These are phyloP conservation scores for Centropristis striata DNA, from an alignment of 2,113 vertebrate species.

Conservation along the genomic window DNA sequence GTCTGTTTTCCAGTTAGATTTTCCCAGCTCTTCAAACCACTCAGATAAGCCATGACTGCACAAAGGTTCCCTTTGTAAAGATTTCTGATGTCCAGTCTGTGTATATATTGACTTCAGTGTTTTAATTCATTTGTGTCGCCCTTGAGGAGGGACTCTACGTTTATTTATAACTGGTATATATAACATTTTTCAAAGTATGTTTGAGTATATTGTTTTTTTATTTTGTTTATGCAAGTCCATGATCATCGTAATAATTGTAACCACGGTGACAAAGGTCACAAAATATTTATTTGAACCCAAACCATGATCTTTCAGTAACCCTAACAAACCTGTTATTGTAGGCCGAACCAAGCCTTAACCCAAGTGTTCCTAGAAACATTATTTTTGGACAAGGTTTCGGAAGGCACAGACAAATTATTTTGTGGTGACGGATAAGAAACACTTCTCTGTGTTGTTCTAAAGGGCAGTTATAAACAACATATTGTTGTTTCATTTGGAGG, in stretches of 20 bases:
- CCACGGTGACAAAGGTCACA: too few species aligned
- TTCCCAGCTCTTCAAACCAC: neutral
- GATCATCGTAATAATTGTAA: too few species aligned
- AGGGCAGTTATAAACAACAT: neutral
- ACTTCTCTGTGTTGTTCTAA: neutral
- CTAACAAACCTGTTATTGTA: neutral
- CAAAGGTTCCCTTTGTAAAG: neutral
- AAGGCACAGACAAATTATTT: neutral
- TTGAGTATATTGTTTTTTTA: too few species aligned
- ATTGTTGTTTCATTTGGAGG: neutral
- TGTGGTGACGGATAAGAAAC: too few species aligned
- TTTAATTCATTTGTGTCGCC: neutral
- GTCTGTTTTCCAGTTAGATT: neutral
- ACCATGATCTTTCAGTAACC: neutral
- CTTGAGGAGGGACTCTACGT: neutral
- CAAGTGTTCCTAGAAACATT: neutral
- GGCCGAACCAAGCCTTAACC: too few species aligned
- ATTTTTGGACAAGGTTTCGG: neutral
- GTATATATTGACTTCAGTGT: neutral
- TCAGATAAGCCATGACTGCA: neutral
- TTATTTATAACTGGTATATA: neutral
- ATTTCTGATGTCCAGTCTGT: neutral
- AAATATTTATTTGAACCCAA: too few species aligned
- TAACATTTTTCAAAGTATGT: too few species aligned
- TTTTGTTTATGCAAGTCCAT: too few species aligned